Evolutionary conservation across 2,113 vertebrate species (phyloP), one percentile per base, ranked within the genome.

Genomic region (Pseudopodoces humilis): DNA sequence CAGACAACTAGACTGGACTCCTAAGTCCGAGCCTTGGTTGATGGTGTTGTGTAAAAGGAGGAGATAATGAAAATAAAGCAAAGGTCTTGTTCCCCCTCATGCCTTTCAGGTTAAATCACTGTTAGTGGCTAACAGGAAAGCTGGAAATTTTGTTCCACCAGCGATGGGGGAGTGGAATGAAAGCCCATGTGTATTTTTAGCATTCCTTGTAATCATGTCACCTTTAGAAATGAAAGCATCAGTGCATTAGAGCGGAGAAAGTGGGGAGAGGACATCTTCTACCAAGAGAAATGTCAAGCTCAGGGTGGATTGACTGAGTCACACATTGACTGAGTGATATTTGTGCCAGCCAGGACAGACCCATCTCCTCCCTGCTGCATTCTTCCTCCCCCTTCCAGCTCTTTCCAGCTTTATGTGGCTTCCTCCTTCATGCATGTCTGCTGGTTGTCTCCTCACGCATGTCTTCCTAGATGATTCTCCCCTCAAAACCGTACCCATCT

Each of bases 191-290:
- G 39, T 97, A 93, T 96, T 96, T 96, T 96, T 96, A 94, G 93
- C 82, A 92, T 70, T 68, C 33, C 63, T 90, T 83, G 44, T 93
- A 90, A 91, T 90, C 75, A 31, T 70, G 88, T 95, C 93, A 96
- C 90, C 93, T 96, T 95, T 93, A 74, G 68, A 96, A 96, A 93
- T 75, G 52, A 93, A 95, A 78, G 87, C 83, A 94, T 88, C 88
- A 71, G 87, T 90, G 93, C 94, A 49, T 83, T 70, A 81, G 71
- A 94, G 92, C 25, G 0, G 94, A 92, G 95, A 70, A 86, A 78
- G 15, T 63, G 78, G 59, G 87, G 72, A 88, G 75, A 94, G 94
- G 93, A 90, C 70, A 25, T 67, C 30, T 64, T 90, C 90, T 95
- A 88, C 83, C 88, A 71, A 83, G 88, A 83, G 88, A 93, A 95